Percentiles rank a stretch among this genome's conserved stretches.
These are phyloP conservation scores for Chrysogorgia sp. DNA, from an alignment of 92 coral and sea anemone species.

Conservation along the genomic window DNA sequence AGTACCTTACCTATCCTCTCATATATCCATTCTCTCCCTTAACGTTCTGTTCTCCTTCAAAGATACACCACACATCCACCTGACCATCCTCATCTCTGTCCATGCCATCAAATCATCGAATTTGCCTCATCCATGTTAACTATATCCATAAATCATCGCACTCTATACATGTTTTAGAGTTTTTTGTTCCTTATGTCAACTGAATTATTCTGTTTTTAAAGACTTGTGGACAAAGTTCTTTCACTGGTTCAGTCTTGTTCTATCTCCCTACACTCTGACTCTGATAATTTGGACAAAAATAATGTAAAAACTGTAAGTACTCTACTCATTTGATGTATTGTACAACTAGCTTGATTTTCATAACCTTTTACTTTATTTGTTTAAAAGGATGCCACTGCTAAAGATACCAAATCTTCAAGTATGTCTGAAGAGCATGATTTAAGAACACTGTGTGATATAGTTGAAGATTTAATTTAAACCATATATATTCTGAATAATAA, in stretches of 20 bases:
- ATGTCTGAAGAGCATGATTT: slow-evolving; percentile 18
- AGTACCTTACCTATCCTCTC: too few relatives aligned
- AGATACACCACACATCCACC: too few relatives aligned
- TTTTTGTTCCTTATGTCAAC: background rate
- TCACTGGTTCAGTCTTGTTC: slow-evolving; percentile 72
- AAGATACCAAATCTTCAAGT: background rate
- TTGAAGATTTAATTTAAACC: slow-evolving; percentile 23
- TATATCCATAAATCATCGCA: too few relatives aligned
- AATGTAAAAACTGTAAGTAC: slow-evolving; percentile 14
- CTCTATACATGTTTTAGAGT: too few relatives aligned
- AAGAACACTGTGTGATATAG: slow-evolving; percentile 36
- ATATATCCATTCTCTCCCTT: too few relatives aligned
- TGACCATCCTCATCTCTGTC: too few relatives aligned
- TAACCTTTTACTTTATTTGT: background rate
- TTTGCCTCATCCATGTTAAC: too few relatives aligned
- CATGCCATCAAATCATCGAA: too few relatives aligned
- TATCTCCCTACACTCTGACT: slow-evolving; percentile 61
- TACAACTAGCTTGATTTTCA: background rate
- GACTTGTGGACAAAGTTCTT: slow-evolving; percentile 87
- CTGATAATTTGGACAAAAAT: slow-evolving; percentile 30
- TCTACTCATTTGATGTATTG: too few relatives aligned
- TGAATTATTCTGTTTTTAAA: slow-evolving; percentile 12
- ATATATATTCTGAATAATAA: background rate
- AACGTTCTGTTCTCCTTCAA: too few relatives aligned
- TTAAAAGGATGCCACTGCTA: slow-evolving; percentile 2